phyloP scores from a whole-genome alignment of 37 sponge, comb jelly and placozoan genomes.

The Amphimedon queenslandica region DNA sequence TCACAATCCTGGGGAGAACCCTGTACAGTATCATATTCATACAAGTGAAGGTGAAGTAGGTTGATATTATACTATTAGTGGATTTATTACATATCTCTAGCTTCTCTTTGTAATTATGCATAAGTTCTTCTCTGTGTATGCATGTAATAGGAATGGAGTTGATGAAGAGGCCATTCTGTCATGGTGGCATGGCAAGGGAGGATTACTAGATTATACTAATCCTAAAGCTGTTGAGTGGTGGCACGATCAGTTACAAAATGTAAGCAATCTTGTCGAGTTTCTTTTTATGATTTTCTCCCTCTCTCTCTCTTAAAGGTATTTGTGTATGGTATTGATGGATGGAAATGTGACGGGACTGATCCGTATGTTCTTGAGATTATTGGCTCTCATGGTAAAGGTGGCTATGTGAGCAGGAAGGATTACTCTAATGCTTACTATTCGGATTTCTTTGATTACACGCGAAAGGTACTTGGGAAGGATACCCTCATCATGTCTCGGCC shows the following conservation, averaged over 20 bases:
- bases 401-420: constrained; percentile 46
- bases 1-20: too few species aligned
- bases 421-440: constrained; percentile 78
- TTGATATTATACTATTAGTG: too few species aligned
- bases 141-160: constrained; percentile 44
- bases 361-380: constrained; percentile 65
- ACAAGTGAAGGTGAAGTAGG: too few species aligned
- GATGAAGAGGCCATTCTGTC: constrained; percentile 52
- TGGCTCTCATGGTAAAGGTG: constrained; percentile 40
- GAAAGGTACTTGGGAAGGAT: constrained; percentile 48
- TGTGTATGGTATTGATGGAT: constrained; percentile 66
- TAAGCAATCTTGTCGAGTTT: background rate
- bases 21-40: too few species aligned
- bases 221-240: constrained; percentile 73
- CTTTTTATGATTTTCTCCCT: background rate
- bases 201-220: constrained; percentile 82
- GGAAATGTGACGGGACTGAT: constrained; percentile 91
- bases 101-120: background rate
- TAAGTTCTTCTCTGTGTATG: background rate
- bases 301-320: constrained; percentile 31
- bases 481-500: constrained; percentile 81
- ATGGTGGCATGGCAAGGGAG: constrained; percentile 89
- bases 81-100: too few species aligned
- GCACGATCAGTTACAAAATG: constrained; percentile 77
- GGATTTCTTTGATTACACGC: constrained; percentile 78